Conservation (phyloP, 2,888 invertebrate genomes). For the Coenonympha arcania region DNA sequence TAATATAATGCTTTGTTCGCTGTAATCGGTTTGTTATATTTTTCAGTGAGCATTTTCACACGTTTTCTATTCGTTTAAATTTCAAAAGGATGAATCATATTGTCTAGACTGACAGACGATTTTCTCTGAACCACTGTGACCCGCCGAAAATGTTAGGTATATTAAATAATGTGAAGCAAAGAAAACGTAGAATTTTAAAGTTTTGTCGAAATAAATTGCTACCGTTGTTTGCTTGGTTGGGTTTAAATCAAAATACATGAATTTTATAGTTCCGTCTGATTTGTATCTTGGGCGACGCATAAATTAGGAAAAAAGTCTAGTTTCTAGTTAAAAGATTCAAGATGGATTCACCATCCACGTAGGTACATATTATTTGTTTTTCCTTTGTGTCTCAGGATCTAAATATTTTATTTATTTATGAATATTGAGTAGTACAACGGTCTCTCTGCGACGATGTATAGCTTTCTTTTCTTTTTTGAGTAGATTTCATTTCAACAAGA, state of each 20-base stretch:
- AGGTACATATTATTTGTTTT: too few relatives aligned
- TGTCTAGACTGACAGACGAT: slow-evolving; percentile 11
- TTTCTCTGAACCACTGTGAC: slow-evolving; percentile 9
- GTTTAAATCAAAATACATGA: slow-evolving; percentile 1
- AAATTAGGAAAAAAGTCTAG: too few relatives aligned
- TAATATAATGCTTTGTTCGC: neutral
- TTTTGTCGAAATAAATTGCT: neutral
- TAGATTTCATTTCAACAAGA: too few relatives aligned
- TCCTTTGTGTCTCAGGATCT: too few relatives aligned
- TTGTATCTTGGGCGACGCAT: neutral
- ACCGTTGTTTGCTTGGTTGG: neutral
- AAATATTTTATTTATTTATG: too few relatives aligned
- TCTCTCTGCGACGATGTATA: too few relatives aligned
- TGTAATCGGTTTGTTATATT: neutral
- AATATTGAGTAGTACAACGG: too few relatives aligned
- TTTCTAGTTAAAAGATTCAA: too few relatives aligned
- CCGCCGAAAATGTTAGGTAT: slow-evolving; percentile 4
- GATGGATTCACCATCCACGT: too few relatives aligned
- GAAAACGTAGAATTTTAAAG: neutral
- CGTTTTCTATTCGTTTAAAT: slow-evolving; percentile 5
- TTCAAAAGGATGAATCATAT: slow-evolving; percentile 6
- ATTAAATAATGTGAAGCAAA: too few relatives aligned
- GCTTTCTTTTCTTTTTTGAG: too few relatives aligned
- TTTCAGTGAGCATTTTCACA: neutral
- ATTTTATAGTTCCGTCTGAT: neutral